Conservation (phyloP, 2,113 vertebrate species). For the Coturnix japonica region DNA sequence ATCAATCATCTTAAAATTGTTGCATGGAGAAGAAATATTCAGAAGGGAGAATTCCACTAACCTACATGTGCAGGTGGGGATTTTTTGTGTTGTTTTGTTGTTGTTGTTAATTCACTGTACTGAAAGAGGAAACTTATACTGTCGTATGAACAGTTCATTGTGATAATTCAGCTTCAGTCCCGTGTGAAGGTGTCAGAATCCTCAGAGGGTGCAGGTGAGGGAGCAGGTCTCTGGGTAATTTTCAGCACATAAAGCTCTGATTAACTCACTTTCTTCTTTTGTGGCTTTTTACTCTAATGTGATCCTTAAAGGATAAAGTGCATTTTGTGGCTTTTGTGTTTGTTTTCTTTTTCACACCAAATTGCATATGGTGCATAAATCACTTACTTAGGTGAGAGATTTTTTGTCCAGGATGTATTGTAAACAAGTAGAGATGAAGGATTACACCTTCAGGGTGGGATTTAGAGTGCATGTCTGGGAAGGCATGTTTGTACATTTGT, state of each 20-base stretch:
- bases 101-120: not conserved
- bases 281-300: not conserved
- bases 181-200: not conserved
- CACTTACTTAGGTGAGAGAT: not conserved
- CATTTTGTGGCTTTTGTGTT: conserved; percentile 2
- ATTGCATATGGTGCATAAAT: not conserved
- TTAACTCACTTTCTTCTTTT: not conserved
- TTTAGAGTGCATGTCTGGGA: not conserved
- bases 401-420: not conserved
- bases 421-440: not conserved
- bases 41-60: not conserved
- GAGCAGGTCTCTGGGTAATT: not conserved
- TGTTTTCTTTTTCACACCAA: not conserved
- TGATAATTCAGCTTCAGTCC: not conserved
- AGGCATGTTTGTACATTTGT: rapidly evolving
- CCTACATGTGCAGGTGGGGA: rapidly evolving
- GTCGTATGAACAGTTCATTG: rapidly evolving
- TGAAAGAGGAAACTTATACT: not conserved
- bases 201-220: not conserved
- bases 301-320: not conserved
- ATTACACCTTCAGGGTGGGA: not conserved
- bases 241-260: not conserved
- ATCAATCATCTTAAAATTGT: not conserved
- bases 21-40: not conserved
- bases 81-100: not conserved